Evolutionary conservation across 2,797 vertebrate genomes (phyloP).

Genomic region (Gobionotothen gibberifrons): DNA sequence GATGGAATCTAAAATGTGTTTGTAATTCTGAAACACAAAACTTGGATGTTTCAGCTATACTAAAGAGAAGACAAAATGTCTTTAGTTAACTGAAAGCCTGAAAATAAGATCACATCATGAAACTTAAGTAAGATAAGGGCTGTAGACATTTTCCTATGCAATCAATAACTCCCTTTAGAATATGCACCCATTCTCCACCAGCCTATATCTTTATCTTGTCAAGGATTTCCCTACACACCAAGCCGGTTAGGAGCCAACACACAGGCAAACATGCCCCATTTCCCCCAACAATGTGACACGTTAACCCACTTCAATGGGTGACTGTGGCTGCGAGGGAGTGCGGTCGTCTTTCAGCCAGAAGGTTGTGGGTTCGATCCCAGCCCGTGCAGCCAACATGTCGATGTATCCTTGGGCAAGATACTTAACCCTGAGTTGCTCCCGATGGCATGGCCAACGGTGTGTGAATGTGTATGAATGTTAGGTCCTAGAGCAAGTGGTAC

Average conservation of each 20-base stretch:
- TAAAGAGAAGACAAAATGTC: not conserved
- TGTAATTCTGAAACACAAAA: not conserved
- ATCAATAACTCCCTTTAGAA: constrained; percentile 1
- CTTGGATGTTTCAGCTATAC: not conserved
- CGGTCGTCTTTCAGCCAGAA: no score
- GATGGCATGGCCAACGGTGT: no score
- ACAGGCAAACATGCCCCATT: constrained; percentile 23
- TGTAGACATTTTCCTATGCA: not conserved
- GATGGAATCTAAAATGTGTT: not conserved
- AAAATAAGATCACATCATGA: constrained; percentile 9
- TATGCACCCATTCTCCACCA: not conserved
- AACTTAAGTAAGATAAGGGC: not conserved
- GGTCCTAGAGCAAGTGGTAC: no score
- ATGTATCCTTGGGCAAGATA: no score
- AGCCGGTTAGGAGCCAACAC: not conserved
- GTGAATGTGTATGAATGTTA: no score
- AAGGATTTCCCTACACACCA: constrained; percentile 1
- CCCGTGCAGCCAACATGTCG: no score
- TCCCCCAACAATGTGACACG: constrained; percentile 19
- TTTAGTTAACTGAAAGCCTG: not conserved
- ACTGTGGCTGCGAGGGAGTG: no score
- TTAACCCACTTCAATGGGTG: constrained; percentile 47
- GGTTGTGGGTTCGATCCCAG: no score
- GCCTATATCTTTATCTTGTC: not conserved
- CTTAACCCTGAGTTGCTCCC: no score